phyloP scores from a whole-genome alignment of 2,888 invertebrate species.

The Lasioglossum calceatum region DNA sequence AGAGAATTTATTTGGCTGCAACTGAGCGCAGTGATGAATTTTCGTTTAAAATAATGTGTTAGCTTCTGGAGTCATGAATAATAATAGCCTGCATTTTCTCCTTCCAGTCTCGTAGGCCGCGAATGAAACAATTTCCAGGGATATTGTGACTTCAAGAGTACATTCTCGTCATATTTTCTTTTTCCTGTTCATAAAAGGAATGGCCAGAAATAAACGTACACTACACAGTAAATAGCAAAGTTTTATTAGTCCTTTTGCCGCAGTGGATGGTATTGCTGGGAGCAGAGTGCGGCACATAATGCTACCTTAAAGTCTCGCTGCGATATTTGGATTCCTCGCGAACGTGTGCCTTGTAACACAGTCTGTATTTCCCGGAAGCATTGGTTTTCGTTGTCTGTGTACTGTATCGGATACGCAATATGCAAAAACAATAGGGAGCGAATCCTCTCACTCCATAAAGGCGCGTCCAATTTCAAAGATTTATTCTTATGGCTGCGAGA shows the following conservation, averaged over 20 bases:
- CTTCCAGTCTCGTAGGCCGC: background rate
- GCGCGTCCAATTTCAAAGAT: background rate
- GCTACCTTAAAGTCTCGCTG: constrained; percentile 41
- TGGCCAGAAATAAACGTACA: constrained; percentile 31
- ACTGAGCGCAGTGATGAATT: background rate
- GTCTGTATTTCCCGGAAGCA: constrained; percentile 37
- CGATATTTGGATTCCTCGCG: constrained; percentile 45
- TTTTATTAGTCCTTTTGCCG: constrained; percentile 55
- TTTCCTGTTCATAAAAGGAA: constrained; percentile 17
- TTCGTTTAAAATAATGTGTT: background rate
- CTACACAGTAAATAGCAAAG: constrained; percentile 22
- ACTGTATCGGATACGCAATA: background rate
- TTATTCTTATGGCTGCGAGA: background rate
- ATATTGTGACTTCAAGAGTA: background rate
- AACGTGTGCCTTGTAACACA: constrained; percentile 39
- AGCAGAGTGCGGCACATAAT: constrained; percentile 44
- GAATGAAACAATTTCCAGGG: constrained; percentile 2
- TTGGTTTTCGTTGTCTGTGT: constrained; percentile 45
- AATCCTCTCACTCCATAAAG: background rate
- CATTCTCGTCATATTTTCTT: background rate
- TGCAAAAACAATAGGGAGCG: constrained; percentile 3
- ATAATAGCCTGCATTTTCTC: background rate
- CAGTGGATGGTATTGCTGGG: constrained; percentile 23
- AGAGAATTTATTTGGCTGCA: background rate
- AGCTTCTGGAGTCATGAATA: background rate